Conservation (phyloP, 2,888 invertebrate species). For the Tanypteryx hageni region DNA sequence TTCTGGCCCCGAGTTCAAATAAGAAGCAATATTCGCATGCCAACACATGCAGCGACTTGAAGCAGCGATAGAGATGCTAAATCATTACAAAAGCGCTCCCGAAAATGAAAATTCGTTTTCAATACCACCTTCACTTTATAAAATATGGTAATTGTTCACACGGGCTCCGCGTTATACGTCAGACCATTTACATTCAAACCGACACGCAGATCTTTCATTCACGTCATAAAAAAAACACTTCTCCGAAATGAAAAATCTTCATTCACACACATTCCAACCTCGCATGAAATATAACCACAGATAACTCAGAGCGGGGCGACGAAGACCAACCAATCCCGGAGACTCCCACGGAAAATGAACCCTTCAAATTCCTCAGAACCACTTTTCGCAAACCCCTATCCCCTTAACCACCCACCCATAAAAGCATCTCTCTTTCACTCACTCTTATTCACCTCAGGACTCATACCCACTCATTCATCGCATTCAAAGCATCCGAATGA, state of each 20-base stretch:
- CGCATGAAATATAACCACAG: background rate
- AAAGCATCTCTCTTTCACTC: no score
- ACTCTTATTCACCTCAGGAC: no score
- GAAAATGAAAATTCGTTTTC: background rate
- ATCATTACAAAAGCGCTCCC: background rate
- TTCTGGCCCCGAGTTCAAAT: no score
- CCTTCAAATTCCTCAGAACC: background rate
- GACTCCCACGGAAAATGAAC: background rate
- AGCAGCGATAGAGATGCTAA: background rate
- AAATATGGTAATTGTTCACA: background rate
- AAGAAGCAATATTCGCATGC: no score
- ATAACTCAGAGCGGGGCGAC: no score
- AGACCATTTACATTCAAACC: background rate
- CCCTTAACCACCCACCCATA: no score
- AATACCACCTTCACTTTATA: background rate
- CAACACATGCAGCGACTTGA: no score
- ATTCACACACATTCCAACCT: background rate
- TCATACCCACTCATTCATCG: no score
- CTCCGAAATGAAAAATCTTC: background rate
- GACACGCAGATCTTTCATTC: background rate
- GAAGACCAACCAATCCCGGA: background rate
- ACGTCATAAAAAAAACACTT: background rate
- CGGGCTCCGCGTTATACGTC: background rate
- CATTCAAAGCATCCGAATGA: no score
- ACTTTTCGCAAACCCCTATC: background rate